Evolutionary conservation across 1,140 invertebrate species (phyloP).

Genomic region (Colletes latitarsis): DNA sequence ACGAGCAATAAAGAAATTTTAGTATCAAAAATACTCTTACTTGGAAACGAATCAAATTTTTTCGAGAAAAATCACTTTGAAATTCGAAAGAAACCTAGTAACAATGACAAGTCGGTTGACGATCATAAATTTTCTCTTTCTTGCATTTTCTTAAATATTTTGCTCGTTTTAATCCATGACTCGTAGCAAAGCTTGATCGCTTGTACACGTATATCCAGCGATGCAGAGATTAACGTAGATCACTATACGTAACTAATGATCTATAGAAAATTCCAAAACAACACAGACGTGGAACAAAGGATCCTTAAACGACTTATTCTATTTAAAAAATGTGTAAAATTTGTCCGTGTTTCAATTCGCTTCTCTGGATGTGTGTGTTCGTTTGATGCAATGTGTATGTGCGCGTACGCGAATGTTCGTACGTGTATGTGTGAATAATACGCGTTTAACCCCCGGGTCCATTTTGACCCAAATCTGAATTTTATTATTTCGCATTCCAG

Average conservation of each 20-base stretch:
- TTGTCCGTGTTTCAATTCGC: constrained; percentile 16
- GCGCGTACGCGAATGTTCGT: no score
- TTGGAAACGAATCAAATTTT: no score
- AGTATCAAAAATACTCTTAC: no score
- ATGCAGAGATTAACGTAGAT: neutral
- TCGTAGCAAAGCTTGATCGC: neutral
- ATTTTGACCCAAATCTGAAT: no score
- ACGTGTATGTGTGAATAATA: no score
- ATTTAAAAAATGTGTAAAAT: constrained; percentile 47
- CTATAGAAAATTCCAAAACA: constrained; percentile 18
- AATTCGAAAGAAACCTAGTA: neutral
- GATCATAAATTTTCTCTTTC: neutral
- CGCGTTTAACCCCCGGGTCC: no score
- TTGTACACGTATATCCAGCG: no score
- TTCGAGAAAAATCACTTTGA: neutral
- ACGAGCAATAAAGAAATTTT: no score
- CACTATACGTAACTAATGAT: neutral
- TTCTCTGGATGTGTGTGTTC: neutral
- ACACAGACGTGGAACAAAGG: neutral
- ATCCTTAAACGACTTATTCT: constrained; percentile 18
- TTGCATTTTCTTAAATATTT: neutral
- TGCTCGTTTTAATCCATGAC: neutral
- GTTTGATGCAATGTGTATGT: neutral
- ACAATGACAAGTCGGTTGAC: neutral
- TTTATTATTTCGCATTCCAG: no score